Conservation (phyloP, 2,113 vertebrate genomes). For the Psammodynastes pulverulentus region DNA sequence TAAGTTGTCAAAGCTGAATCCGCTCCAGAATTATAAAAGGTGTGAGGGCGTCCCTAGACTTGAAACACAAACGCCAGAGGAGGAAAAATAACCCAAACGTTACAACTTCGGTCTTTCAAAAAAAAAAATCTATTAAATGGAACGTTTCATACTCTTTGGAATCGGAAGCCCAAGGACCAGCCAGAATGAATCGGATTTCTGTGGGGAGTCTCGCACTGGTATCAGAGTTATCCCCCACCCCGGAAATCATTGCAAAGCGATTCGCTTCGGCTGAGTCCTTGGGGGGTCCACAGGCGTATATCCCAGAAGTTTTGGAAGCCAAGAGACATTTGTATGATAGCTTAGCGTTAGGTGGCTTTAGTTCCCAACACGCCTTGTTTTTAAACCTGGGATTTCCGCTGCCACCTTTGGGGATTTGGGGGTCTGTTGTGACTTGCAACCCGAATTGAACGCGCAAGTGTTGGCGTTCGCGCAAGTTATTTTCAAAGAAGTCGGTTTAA, state of each 20-base stretch:
- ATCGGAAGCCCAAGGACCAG: background rate
- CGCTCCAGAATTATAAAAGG: background rate
- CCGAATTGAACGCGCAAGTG: background rate
- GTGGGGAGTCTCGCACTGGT: background rate
- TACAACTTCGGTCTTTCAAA: background rate
- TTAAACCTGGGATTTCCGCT: background rate
- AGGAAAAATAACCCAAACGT: background rate
- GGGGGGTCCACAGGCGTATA: too few species aligned
- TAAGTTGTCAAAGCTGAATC: slow-evolving; percentile 4
- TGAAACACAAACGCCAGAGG: background rate
- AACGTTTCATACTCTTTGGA: background rate
- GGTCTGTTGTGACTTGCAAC: background rate
- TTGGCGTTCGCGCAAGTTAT: background rate
- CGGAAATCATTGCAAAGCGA: background rate
- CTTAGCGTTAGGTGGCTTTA: background rate
- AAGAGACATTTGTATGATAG: background rate
- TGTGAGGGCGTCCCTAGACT: background rate
- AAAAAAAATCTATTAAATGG: background rate
- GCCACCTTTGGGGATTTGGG: background rate
- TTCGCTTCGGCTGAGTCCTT: background rate
- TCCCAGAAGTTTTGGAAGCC: background rate
- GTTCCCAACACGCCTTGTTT: too few species aligned
- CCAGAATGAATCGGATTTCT: background rate
- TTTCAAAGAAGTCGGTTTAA: background rate
- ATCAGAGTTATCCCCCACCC: too few species aligned